A percentile compares a stretch with the other conserved stretches of the same genome.
phyloP scores from a whole-genome alignment of 2,113 vertebrate species.

The Neolamprologus brichardi region DNA sequence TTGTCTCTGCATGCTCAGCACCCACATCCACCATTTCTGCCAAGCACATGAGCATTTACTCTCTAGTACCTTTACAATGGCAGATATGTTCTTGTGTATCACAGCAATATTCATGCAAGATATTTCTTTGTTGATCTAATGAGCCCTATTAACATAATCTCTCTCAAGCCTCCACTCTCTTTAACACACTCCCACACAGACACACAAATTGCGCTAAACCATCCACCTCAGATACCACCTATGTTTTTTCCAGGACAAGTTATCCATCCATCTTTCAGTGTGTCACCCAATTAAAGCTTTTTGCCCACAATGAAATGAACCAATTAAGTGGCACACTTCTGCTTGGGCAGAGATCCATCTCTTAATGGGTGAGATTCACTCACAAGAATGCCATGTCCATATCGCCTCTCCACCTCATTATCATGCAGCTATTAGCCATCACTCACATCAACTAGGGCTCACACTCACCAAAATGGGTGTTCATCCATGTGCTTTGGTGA shows the following conservation, averaged over 20 bases:
- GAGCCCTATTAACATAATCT: constrained; percentile 6
- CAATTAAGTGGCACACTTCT: constrained; percentile 59
- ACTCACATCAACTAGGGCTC: constrained; percentile 26
- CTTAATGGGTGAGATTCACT: constrained; percentile 40
- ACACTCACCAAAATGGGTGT: constrained; percentile 14
- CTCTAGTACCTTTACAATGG: neutral
- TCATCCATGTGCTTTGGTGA: constrained; percentile 41
- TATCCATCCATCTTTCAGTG: constrained; percentile 39
- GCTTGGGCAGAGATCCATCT: constrained; percentile 45
- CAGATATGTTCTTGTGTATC: neutral
- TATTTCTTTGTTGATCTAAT: constrained; percentile 2
- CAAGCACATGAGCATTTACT: neutral
- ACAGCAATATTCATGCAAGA: neutral
- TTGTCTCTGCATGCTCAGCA: neutral
- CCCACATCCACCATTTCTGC: neutral
- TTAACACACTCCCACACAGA: neutral
- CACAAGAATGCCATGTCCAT: constrained; percentile 17
- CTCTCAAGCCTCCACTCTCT: neutral
- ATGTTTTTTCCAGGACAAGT: neutral
- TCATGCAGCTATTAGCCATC: constrained; percentile 46
- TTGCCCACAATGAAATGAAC: constrained; percentile 57
- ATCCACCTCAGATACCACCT: neutral
- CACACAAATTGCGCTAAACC: neutral
- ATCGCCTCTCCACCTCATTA: constrained; percentile 44
- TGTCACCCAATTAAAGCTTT: constrained; percentile 60